Evolutionary conservation across 92 coral and sea anemone genomes (phyloP), one percentile per base, ranked within the genome.

Genomic region (Hydrozoanthus gracilis): DNA sequence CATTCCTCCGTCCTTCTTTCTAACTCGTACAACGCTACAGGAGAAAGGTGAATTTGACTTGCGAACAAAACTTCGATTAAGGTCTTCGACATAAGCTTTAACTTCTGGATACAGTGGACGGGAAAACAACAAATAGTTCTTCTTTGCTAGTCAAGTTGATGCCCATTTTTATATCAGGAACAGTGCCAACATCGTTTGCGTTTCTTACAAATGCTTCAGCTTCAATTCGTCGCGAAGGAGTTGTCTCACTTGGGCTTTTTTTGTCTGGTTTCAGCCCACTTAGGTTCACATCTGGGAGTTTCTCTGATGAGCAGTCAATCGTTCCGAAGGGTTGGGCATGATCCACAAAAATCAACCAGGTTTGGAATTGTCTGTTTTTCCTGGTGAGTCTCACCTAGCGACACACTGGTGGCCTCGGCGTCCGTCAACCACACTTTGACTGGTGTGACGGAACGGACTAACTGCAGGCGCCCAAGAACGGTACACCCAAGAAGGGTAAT

Each of bases 381-480:
- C 39, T 27, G 39, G 39, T 27, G 39, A 27, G 39, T 27, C 39
- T 0, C 39, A 27, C 39, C 39, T 27, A 27, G 39, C 2, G 39
- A 27, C 39, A 27, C 39, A 27, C 74, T 7, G 9, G 50, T 46
- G 56, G 17, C 77, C 46, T 89, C 86, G n/a, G 79, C 12, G 10
- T 84, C 86, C 16, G 60, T 76, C 50, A 84, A 66, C 17, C 49
- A 51, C 14, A 89, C 91, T 70, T 84, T 86, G 62, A 92, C 10
- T 9, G 92, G 94, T 65, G 90, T 89, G 12, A 86, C 92, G 27
- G 91, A 86, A 51, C 83, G 87, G 54, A 91, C 92, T 14, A 89
- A 48, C 70, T 89, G 87, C 9, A 89, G 69, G 17, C 51, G 88
- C n/a, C 92, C 87, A 46, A 78, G 83, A 11, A 92, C 82, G 74